A percentile compares a stretch with the other conserved stretches of the same genome.
Evolutionary conservation across 2,888 invertebrate genomes (phyloP).

Genomic region (Meghimatium bilineatum): DNA sequence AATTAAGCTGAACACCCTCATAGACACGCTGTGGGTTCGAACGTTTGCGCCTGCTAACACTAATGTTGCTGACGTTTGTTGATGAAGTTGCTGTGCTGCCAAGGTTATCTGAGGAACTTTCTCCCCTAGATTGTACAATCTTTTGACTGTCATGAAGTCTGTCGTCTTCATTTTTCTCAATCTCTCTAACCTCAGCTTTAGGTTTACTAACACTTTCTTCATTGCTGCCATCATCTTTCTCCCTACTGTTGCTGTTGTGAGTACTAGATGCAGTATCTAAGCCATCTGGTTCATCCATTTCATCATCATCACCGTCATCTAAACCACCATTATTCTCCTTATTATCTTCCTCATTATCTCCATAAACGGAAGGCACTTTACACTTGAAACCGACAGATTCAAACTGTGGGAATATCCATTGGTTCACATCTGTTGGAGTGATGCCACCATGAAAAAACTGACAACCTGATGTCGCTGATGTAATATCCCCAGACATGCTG

Average conservation of each 20-base stretch:
- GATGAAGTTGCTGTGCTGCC: conserved; percentile 14
- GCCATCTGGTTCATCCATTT: conserved; percentile 51
- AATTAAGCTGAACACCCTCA: conserved; percentile 82
- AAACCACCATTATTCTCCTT: conserved; percentile 47
- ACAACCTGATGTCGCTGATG: conserved; percentile 52
- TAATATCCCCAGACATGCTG: conserved; percentile 64
- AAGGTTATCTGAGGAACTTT: conserved; percentile 16
- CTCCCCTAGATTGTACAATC: conserved; percentile 48
- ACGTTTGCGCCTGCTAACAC: conserved; percentile 84
- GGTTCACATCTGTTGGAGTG: conserved; percentile 55
- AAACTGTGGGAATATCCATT: conserved; percentile 76
- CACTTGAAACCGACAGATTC: conserved; percentile 61
- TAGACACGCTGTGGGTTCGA: conserved; percentile 98
- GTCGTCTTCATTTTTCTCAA: conserved; percentile 23
- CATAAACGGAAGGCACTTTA: conserved; percentile 38
- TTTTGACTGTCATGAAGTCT: conserved; percentile 47
- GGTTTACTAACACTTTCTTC: neutral
- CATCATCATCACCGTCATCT: conserved; percentile 40
- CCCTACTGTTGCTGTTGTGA: conserved; percentile 29
- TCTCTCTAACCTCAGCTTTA: conserved; percentile 1
- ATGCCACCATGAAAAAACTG: conserved; percentile 25
- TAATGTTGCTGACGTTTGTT: conserved; percentile 49
- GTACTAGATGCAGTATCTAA: conserved; percentile 22
- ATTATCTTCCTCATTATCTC: conserved; percentile 46
- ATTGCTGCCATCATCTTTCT: conserved; percentile 2